A percentile compares a stretch with the other conserved stretches of the same genome.
Evolutionary conservation across 2,113 vertebrate genomes (phyloP).

Genomic region (Thryonomys swinderianus): DNA sequence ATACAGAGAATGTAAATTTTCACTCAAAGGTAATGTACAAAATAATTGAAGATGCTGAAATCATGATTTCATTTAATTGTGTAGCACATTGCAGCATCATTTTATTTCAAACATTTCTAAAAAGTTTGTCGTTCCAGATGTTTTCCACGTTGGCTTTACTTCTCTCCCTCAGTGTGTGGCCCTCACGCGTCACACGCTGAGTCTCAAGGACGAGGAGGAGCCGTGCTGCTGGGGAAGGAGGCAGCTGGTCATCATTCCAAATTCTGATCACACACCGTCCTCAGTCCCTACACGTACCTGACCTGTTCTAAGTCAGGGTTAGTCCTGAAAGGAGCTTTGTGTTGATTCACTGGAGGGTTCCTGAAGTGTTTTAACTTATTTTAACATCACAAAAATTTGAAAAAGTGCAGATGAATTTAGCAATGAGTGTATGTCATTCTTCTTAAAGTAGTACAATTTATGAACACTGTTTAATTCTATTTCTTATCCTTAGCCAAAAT

Average conservation of each 20-base stretch:
- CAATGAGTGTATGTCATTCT: neutral
- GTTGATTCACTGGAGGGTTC: neutral
- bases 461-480: neutral
- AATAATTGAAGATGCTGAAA: neutral
- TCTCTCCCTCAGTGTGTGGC: slow-evolving; percentile 70
- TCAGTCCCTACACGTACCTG: slow-evolving; percentile 40
- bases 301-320: neutral
- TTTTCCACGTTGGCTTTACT: slow-evolving; percentile 60
- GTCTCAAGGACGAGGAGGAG: slow-evolving; percentile 55
- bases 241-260: slow-evolving; percentile 61
- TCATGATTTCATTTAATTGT: neutral
- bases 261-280: slow-evolving; percentile 48
- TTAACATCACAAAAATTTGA: neutral
- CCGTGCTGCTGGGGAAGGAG: slow-evolving; percentile 52
- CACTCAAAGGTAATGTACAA: neutral
- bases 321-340: slow-evolving; percentile 30
- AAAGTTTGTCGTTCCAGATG: neutral
- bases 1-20: neutral
- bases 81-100: neutral
- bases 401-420: neutral
- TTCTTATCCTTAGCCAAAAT: neutral
- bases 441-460: neutral
- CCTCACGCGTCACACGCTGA: slow-evolving; percentile 40
- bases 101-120: slow-evolving; percentile 6
- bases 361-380: neutral